A percentile compares a stretch with the other conserved stretches of the same genome.
phyloP scores from a whole-genome alignment of 2,797 vertebrate genomes.

The Gymnothorax reevesii region DNA sequence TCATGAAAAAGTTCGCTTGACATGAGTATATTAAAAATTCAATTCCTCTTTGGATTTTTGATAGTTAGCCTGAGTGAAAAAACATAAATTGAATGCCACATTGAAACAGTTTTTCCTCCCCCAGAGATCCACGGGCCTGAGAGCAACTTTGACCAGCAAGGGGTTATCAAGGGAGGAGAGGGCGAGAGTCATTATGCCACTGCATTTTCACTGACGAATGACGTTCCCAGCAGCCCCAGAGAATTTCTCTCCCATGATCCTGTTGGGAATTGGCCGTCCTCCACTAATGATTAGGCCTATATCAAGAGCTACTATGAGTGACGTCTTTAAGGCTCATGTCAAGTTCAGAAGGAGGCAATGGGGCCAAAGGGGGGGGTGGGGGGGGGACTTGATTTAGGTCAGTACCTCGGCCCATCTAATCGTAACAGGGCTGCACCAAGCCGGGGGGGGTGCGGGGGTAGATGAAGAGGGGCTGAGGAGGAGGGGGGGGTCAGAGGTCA shows the following conservation, averaged over 20 bases:
- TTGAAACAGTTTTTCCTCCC: not conserved
- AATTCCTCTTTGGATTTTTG: no score
- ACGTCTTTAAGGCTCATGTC: not conserved
- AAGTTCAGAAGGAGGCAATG: not conserved
- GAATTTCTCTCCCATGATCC: not conserved
- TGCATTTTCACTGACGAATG: not conserved
- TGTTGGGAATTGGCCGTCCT: not conserved
- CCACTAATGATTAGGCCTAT: not conserved
- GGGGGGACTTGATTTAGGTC: not conserved
- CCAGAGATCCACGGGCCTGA: not conserved
- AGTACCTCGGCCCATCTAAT: not conserved
- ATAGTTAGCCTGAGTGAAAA: not conserved
- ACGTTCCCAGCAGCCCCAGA: not conserved
- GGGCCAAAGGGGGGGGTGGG: not conserved
- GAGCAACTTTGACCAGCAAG: not conserved
- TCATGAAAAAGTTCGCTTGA: not conserved
- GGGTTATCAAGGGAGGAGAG: not conserved
- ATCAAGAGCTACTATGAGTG: not conserved
- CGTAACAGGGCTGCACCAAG: not conserved
- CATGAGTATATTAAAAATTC: no score
- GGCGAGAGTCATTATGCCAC: not conserved
- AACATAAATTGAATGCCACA: not conserved
- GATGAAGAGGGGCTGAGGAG: not conserved
- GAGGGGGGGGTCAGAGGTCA: conserved; percentile 10
- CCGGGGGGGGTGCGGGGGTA: not conserved